Evolutionary conservation across 2,113 vertebrate species (phyloP).

Genomic region (Nothoprocta perdicaria): DNA sequence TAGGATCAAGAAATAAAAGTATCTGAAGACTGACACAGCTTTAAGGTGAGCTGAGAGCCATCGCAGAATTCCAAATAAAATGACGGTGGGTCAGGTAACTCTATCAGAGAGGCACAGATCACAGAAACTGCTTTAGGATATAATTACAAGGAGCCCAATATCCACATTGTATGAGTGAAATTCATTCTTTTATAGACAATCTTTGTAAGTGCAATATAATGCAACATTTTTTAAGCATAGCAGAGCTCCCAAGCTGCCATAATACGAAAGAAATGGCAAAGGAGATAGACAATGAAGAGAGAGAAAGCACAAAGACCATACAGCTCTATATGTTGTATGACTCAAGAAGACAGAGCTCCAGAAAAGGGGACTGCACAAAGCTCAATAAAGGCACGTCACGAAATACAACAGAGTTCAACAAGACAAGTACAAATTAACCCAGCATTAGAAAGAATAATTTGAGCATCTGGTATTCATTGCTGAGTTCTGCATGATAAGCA

Average conservation of each 20-base stretch:
- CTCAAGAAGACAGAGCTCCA: neutral
- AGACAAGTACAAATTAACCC: neutral
- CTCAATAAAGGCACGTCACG: too few species aligned
- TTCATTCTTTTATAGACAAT: neutral
- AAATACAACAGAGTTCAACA: neutral
- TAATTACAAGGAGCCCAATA: slow-evolving; percentile 1
- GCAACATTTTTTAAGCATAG: neutral
- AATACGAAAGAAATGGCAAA: neutral
- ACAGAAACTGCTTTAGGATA: slow-evolving; percentile 13
- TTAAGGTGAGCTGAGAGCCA: slow-evolving; percentile 46
- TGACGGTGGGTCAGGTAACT: neutral
- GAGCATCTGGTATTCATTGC: neutral
- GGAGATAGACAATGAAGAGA: neutral
- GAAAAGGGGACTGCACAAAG: neutral
- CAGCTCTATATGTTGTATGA: neutral
- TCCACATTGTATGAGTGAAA: neutral
- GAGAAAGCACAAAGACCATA: neutral
- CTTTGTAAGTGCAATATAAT: neutral
- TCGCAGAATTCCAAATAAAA: slow-evolving; percentile 43
- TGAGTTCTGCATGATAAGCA: neutral
- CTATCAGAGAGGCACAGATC: neutral
- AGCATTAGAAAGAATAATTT: neutral
- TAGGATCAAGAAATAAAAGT: slow-evolving; percentile 62
- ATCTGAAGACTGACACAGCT: slow-evolving; percentile 62
- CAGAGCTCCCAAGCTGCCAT: neutral